Evolutionary conservation across 2,113 vertebrate species (phyloP).

Genomic region (Ovibos moschatus): DNA sequence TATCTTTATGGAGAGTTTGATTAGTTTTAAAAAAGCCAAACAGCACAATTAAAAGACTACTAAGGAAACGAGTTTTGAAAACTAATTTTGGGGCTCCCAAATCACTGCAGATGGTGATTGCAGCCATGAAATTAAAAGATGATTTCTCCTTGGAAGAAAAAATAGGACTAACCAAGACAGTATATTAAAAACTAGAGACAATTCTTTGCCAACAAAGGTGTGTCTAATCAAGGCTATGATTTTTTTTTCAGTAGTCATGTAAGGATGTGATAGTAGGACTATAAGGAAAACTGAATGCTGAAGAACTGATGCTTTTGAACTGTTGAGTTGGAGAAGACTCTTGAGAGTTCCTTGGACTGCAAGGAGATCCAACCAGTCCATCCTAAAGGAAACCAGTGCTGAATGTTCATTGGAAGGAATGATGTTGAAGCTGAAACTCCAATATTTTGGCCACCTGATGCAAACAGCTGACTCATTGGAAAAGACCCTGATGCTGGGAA

Average conservation of each 20-base stretch:
- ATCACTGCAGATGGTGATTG: not conserved
- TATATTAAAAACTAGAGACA: not conserved
- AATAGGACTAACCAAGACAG: not conserved
- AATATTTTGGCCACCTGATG: not conserved
- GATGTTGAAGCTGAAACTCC: not conserved
- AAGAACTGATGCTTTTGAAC: not conserved
- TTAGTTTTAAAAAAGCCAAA: not conserved
- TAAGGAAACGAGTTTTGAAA: not conserved
- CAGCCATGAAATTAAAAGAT: not conserved
- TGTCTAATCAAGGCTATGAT: not conserved
- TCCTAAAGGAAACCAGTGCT: not conserved
- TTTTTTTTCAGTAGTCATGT: not conserved
- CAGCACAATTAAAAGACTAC: not conserved
- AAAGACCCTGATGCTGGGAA: no score
- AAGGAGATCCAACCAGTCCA: not conserved
- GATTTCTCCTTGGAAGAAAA: not conserved
- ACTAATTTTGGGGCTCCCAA: not conserved
- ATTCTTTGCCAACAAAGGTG: not conserved
- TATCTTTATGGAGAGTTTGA: not conserved
- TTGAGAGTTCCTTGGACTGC: not conserved
- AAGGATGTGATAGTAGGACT: not conserved
- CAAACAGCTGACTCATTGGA: not conserved
- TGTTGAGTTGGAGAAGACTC: not conserved
- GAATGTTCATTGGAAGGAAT: not conserved
- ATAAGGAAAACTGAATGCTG: accelerated